Evolutionary conservation across 1,140 invertebrate species (phyloP).

Genomic region (Drosophila sulfurigaster): DNA sequence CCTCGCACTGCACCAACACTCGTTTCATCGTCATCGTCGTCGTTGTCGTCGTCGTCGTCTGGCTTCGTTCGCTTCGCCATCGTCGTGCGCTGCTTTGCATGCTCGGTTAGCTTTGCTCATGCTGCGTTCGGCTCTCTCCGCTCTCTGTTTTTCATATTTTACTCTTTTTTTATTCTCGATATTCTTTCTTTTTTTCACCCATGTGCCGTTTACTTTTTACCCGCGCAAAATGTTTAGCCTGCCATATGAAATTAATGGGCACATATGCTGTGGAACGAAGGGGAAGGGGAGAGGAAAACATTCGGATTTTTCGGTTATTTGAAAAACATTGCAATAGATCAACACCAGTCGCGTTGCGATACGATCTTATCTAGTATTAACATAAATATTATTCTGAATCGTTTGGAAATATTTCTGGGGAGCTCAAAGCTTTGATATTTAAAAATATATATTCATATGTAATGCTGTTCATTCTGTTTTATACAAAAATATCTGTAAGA

Average conservation of each 20-base stretch:
- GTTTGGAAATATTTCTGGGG: slow-evolving; percentile 9
- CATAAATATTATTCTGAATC: slow-evolving; percentile 7
- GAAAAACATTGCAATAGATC: slow-evolving; percentile 16
- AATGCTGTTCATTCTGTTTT: not conserved
- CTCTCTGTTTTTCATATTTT: slow-evolving; percentile 38
- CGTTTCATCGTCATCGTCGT: slow-evolving; percentile 44
- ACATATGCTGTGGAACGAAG: slow-evolving; percentile 19
- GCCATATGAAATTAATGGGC: slow-evolving; percentile 38
- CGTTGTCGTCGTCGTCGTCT: slow-evolving; percentile 35
- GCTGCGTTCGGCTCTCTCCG: slow-evolving; percentile 9
- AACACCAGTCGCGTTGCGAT: slow-evolving; percentile 1
- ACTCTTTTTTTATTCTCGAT: slow-evolving; percentile 34
- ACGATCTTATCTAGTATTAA: slow-evolving; percentile 14
- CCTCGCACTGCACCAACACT: slow-evolving; percentile 27
- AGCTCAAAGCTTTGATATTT: not conserved
- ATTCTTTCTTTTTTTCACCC: slow-evolving; percentile 31
- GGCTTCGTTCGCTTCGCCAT: slow-evolving; percentile 23
- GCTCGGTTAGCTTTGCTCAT: slow-evolving; percentile 24
- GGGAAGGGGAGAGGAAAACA: not conserved
- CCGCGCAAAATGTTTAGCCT: slow-evolving; percentile 41
- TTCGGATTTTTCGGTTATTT: slow-evolving; percentile 3
- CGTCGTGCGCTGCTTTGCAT: slow-evolving; percentile 20
- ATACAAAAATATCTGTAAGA: not conserved
- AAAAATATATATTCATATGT: not conserved
- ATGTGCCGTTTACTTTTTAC: slow-evolving; percentile 44